phyloP scores from a whole-genome alignment of 2,888 invertebrate genomes.

The Patella ulyssiponensis region DNA sequence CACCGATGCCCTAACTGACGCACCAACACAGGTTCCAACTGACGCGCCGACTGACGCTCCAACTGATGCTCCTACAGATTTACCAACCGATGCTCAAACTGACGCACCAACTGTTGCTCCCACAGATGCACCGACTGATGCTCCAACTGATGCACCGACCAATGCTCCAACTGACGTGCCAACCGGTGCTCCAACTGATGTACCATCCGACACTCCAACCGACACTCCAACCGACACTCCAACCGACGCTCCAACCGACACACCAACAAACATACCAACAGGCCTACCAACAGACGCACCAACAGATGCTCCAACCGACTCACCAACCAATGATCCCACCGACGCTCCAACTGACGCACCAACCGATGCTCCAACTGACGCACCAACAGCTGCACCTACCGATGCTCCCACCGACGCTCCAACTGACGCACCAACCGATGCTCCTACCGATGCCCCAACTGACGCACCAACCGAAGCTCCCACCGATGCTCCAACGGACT shows the following conservation, averaged over 20 bases:
- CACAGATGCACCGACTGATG: neutral
- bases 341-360: neutral
- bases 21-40: neutral
- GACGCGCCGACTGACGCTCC: neutral
- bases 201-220: neutral
- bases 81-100: neutral
- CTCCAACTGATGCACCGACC: neutral
- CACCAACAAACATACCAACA: neutral
- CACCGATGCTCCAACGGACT: neutral
- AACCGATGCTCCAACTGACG: neutral
- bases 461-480: neutral
- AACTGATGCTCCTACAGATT: neutral
- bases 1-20: neutral
- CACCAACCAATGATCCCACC: neutral
- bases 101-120: neutral
- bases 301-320: neutral
- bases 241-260: neutral
- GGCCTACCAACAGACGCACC: neutral
- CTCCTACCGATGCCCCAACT: neutral
- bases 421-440: neutral
- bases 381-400: neutral
- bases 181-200: neutral
- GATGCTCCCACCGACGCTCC: neutral
- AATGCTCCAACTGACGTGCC: neutral
- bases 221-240: neutral